Evolutionary conservation across 1,140 invertebrate species (phyloP).

Genomic region (Steinernema feltiae): DNA sequence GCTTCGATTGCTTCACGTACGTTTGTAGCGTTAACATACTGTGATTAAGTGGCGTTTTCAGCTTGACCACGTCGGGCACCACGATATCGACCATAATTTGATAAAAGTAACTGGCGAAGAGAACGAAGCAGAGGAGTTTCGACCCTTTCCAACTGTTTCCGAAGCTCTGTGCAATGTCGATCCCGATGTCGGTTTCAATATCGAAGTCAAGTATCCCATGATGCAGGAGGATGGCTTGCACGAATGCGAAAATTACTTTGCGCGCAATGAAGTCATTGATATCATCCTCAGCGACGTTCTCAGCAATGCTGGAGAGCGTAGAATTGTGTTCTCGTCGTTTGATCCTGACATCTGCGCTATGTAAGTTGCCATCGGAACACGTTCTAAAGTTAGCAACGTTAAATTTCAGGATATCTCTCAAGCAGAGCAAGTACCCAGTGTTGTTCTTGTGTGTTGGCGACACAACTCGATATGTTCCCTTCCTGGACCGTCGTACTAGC

Average conservation of each 20-base stretch:
- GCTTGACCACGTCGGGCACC: slow-evolving; percentile 47
- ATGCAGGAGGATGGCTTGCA: slow-evolving; percentile 34
- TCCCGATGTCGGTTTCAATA: slow-evolving; percentile 41
- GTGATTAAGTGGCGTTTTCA: too few relatives aligned
- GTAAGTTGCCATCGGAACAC: slow-evolving; percentile 34
- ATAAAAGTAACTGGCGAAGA: slow-evolving; percentile 20
- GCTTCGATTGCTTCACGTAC: slow-evolving; percentile 39
- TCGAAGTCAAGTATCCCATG: slow-evolving; percentile 46
- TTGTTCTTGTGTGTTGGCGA: slow-evolving; percentile 54
- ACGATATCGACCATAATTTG: slow-evolving; percentile 23
- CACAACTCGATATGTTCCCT: slow-evolving; percentile 39
- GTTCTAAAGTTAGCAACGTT: background rate
- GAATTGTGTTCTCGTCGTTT: slow-evolving; percentile 57
- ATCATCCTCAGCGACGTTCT: slow-evolving; percentile 53
- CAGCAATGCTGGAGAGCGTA: slow-evolving; percentile 44
- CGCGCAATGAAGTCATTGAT: slow-evolving; percentile 42
- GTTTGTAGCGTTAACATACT: background rate
- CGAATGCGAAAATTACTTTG: slow-evolving; percentile 39
- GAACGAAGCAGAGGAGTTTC: slow-evolving; percentile 30
- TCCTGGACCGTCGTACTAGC: slow-evolving; percentile 45
- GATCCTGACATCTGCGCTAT: slow-evolving; percentile 58
- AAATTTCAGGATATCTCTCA: slow-evolving; percentile 47
- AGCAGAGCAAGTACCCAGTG: slow-evolving; percentile 57
- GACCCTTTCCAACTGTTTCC: slow-evolving; percentile 36
- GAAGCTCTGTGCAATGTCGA: slow-evolving; percentile 38